Conservation (phyloP, 2,113 vertebrate species). For the Paraplagusia blochii region DNA sequence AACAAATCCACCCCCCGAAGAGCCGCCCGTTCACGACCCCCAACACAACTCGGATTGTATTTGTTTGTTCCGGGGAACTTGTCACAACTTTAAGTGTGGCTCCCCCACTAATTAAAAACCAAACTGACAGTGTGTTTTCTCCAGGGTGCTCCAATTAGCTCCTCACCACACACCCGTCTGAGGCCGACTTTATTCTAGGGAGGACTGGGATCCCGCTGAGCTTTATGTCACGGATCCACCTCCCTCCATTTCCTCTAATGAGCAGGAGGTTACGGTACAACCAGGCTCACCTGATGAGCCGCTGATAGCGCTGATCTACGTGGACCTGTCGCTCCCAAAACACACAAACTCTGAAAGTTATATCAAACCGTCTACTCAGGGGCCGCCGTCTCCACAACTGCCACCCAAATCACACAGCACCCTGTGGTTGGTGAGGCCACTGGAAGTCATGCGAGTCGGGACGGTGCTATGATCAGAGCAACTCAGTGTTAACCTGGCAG, state of each 20-base stretch:
- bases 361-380: too few relatives aligned
- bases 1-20: not conserved
- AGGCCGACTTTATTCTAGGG: constrained; percentile 23
- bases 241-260: constrained; percentile 16
- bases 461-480: too few relatives aligned
- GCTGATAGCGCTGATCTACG: not conserved
- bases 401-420: too few relatives aligned
- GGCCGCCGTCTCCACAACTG: too few relatives aligned
- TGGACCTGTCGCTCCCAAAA: constrained; percentile 2
- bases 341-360: too few relatives aligned
- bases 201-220: constrained; percentile 31
- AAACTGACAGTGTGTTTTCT: not conserved
- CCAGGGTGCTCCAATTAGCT: constrained; percentile 29
- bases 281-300: not conserved
- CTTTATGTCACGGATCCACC: constrained; percentile 9
- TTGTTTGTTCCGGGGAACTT: constrained; percentile 18
- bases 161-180: not conserved
- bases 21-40: not conserved
- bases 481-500: too few relatives aligned
- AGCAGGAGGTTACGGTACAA: constrained; percentile 27
- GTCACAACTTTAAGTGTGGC: constrained; percentile 9
- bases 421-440: too few relatives aligned
- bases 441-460: too few relatives aligned
- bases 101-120: constrained; percentile 8
- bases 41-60: not conserved